Percentiles rank a stretch among this genome's conserved stretches.
phyloP scores from a whole-genome alignment of 2,888 invertebrate species.

The Schizaphis graminum region DNA sequence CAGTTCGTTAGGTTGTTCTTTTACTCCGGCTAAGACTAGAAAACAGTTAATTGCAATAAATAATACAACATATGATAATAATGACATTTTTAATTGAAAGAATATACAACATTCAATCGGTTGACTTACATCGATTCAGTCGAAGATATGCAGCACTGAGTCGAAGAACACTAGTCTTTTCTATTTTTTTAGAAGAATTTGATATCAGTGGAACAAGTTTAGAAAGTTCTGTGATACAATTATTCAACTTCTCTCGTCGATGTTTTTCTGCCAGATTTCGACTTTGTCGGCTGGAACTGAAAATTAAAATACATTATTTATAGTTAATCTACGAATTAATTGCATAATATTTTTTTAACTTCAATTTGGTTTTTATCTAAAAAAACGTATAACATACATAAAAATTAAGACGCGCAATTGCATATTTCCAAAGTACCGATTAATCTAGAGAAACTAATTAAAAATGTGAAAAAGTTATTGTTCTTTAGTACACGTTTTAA shows the following conservation, averaged over 20 bases:
- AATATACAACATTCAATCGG: background rate
- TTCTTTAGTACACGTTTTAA: no score
- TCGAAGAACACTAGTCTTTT: conserved; percentile 91
- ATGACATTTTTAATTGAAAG: background rate
- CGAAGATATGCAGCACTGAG: conserved; percentile 89
- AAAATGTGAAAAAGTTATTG: background rate
- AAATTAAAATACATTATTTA: conserved; percentile 66
- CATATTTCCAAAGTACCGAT: background rate
- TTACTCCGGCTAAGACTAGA: conserved; percentile 70
- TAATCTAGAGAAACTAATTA: background rate
- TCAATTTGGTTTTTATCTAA: background rate
- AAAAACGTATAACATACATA: background rate
- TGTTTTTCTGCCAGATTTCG: conserved; percentile 93
- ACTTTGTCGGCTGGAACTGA: conserved; percentile 82
- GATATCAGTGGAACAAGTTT: conserved; percentile 87
- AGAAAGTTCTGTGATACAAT: conserved; percentile 85
- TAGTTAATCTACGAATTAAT: background rate
- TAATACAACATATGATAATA: background rate
- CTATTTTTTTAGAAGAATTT: conserved; percentile 85
- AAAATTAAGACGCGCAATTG: background rate
- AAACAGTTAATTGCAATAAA: conserved; percentile 64
- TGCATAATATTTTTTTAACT: background rate
- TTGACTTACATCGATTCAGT: conserved; percentile 78
- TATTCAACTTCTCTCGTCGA: conserved; percentile 89
- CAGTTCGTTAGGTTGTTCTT: conserved; percentile 67